A percentile compares a stretch with the other conserved stretches of the same genome.
phyloP scores from a whole-genome alignment of 2,888 invertebrate genomes.

The Lycophotia porphyrea region DNA sequence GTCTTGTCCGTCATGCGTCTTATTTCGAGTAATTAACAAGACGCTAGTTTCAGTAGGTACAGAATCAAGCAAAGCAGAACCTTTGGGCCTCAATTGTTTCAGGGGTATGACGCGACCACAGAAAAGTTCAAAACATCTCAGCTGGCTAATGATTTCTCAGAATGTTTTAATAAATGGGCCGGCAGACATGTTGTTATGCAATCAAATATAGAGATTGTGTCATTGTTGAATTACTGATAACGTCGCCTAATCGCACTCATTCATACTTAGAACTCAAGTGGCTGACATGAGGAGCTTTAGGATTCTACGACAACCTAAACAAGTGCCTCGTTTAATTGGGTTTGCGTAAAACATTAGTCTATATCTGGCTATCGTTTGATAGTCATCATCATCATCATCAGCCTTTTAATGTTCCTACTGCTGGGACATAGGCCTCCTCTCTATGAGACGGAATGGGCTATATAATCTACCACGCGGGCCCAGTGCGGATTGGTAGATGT shows the following conservation, averaged over 20 bases:
- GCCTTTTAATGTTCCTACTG: too few relatives aligned
- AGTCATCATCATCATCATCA: too few relatives aligned
- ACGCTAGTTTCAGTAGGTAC: constrained; percentile 6
- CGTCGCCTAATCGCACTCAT: constrained; percentile 42
- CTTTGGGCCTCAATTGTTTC: constrained; percentile 46
- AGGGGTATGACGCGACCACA: constrained; percentile 24
- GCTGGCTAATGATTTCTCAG: constrained; percentile 65
- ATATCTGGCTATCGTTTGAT: neutral
- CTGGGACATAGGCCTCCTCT: too few relatives aligned
- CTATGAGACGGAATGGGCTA: too few relatives aligned
- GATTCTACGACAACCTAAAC: neutral
- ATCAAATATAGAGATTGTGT: constrained; percentile 66
- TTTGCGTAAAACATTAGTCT: neutral
- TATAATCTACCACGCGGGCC: too few relatives aligned
- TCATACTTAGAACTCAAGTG: constrained; percentile 40
- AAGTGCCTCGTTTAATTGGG: constrained; percentile 1
- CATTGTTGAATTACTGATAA: constrained; percentile 62
- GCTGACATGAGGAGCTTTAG: constrained; percentile 10
- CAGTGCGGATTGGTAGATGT: too few relatives aligned
- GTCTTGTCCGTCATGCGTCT: constrained; percentile 30
- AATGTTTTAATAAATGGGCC: constrained; percentile 71
- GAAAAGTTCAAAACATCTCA: constrained; percentile 26
- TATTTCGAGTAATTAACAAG: constrained; percentile 17
- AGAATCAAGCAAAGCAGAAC: neutral
- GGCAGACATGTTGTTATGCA: constrained; percentile 64